These are phyloP conservation scores for Potamarius usumacintae DNA, from an alignment of 2,113 vertebrate species.

Conservation along the genomic window DNA sequence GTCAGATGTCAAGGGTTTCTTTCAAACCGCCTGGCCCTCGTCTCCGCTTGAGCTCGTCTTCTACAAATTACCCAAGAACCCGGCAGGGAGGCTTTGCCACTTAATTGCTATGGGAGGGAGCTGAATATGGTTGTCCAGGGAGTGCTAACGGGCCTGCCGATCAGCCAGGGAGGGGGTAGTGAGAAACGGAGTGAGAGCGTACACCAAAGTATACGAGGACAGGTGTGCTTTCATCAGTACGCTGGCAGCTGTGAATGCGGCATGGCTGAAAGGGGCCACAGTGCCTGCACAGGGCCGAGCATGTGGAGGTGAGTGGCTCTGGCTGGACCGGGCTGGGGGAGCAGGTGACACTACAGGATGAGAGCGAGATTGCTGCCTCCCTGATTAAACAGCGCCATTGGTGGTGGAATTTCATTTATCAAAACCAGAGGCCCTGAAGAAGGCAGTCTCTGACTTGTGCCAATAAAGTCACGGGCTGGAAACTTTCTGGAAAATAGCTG, in stretches of 20 bases:
- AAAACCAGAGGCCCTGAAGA: conserved; percentile 38
- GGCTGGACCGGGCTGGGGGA: conserved; percentile 68
- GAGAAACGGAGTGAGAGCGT: conserved; percentile 17
- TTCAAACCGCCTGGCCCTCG: conserved; percentile 54
- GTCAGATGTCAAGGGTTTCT: conserved; percentile 55
- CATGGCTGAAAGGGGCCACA: conserved; percentile 58
- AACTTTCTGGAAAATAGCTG: conserved; percentile 26
- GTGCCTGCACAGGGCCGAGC: conserved; percentile 54
- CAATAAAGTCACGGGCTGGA: conserved; percentile 18
- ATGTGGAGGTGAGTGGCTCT: conserved; percentile 51
- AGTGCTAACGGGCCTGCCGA: conserved; percentile 68
- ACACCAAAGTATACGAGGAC: conserved; percentile 57
- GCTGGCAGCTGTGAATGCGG: conserved; percentile 77
- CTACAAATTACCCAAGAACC: conserved; percentile 72
- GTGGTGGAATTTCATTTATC: conserved; percentile 51
- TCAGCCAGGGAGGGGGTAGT: conserved; percentile 42
- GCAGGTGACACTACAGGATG: conserved; percentile 76
- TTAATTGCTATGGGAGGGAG: conserved; percentile 75
- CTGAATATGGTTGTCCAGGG: conserved; percentile 74
- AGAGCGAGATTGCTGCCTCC: conserved; percentile 70
- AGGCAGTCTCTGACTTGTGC: too few species aligned
- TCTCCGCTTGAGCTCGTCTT: conserved; percentile 55
- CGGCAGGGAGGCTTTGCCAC: conserved; percentile 66
- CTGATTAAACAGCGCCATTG: conserved; percentile 69
- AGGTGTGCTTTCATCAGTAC: conserved; percentile 79